Base-by-base conservation (phyloP, 2,888 invertebrate species). In the Orthosia gracilis region DNA sequence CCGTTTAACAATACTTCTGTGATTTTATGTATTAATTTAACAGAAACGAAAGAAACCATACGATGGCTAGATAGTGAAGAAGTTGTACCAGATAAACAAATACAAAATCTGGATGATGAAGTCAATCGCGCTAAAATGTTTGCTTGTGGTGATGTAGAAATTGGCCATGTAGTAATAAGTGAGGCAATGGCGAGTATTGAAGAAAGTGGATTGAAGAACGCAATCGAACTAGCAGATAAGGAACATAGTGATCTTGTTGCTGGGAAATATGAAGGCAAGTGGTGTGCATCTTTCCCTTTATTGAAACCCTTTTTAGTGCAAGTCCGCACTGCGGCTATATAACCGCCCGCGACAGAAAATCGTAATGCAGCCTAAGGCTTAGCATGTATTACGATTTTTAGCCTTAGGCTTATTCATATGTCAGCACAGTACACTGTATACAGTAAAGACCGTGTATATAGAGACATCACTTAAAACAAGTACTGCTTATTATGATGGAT, bases 181-280 rank as follows among this genome's bases (percentile, higher is more conserved):
- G 94, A 95, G 79, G 93, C 94, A 59, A 78, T 96, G 18, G 94
- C 88, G 69, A 90, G 91, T 71, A 88, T 92, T 66, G 84, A 87
- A 62, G 90, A 94, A 61, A 91, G 91, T 77, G 91, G 90, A 73
- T 85, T 91, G 65, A 92, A 90, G 73, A 95, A 93, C 85, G 95
- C 96, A 7, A 85, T 97, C 40, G 94, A 96, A 88, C 72, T 92
- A 55, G 97, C 97, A 31, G 97, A 98, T 87, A 94, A 97, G 63
- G 96, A 96, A 79, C 97, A 98, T 88, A 98, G 98, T 15, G 98
- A 98, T 94, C 95, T 98, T 68, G 92, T 98, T 70, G 96, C 97
- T 57, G 98, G 98, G 13, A 97, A 97, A 88, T 98, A 98, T 96
- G 98, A 98, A 97, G 98, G 98, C 98, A 90, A 66, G 82, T 78